These are phyloP conservation scores for Sorex fumeus DNA, from an alignment of 2,113 vertebrate species.

Conservation along the genomic window DNA sequence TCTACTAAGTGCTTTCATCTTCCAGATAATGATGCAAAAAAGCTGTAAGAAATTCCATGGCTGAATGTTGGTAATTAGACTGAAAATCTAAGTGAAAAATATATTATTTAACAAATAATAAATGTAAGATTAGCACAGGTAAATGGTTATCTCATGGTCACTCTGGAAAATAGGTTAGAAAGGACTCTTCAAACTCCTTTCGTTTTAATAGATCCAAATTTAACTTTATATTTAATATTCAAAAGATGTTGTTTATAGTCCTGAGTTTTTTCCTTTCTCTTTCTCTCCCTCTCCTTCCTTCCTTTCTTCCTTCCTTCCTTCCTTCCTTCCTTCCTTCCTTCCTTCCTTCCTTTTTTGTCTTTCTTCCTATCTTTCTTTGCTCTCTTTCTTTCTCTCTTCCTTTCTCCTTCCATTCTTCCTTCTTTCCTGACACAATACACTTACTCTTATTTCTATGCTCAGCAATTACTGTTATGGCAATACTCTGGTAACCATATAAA, in stretches of 20 bases:
- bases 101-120: not conserved
- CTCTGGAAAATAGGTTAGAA: not conserved
- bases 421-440: too few relatives aligned
- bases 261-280: too few relatives aligned
- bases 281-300: not conserved
- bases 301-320: too few relatives aligned
- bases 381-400: too few relatives aligned
- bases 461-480: too few relatives aligned
- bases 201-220: not conserved
- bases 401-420: too few relatives aligned
- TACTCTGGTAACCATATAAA: too few relatives aligned
- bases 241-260: not conserved
- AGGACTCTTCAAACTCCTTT: not conserved
- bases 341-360: too few relatives aligned
- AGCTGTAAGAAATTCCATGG: not conserved
- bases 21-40: not conserved
- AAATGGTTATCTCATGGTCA: not conserved
- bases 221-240: not conserved
- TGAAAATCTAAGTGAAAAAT: not conserved
- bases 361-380: too few relatives aligned
- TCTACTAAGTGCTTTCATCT: not conserved
- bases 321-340: too few relatives aligned
- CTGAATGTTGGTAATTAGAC: not conserved
- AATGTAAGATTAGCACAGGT: not conserved
- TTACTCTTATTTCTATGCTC: too few relatives aligned